A percentile compares a stretch with the other conserved stretches of the same genome.
Evolutionary conservation across 2,888 invertebrate species (phyloP).

Genomic region (Drosophila suboccidentalis): DNA sequence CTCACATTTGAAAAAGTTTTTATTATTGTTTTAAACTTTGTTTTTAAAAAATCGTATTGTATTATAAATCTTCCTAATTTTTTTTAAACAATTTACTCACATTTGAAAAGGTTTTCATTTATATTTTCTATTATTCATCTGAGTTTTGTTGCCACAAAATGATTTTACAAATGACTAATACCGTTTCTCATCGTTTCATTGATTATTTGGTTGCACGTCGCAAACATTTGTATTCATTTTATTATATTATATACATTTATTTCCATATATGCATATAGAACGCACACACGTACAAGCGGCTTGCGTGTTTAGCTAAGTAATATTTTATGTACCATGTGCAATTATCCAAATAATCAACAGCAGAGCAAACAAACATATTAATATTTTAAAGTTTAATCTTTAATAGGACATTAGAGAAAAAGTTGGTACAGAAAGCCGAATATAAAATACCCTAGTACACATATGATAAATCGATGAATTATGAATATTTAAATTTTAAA

Average conservation of each 20-base stretch:
- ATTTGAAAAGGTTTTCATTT: not conserved
- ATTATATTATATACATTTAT: not conserved
- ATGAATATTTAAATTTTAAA: too few species aligned
- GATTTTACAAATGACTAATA: not conserved
- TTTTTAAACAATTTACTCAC: not conserved
- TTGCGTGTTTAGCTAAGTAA: slow-evolving; percentile 54
- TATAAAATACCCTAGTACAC: not conserved
- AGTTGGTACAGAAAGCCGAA: not conserved
- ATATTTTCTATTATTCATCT: not conserved
- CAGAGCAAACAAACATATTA: not conserved
- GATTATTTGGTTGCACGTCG: not conserved
- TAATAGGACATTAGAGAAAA: not conserved
- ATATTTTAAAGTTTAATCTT: not conserved
- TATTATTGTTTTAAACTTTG: too few species aligned
- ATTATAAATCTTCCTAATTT: too few species aligned
- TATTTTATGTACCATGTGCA: slow-evolving; percentile 49
- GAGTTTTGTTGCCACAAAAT: not conserved
- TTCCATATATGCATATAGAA: not conserved
- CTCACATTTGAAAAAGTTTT: not conserved
- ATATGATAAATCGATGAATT: not conserved
- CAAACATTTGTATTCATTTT: not conserved
- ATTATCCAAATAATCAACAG: slow-evolving; percentile 23
- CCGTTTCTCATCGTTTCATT: not conserved
- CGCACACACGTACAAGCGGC: slow-evolving; percentile 2
- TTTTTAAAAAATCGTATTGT: too few species aligned